A percentile compares a stretch with the other conserved stretches of the same genome.
Evolutionary conservation across 2,888 invertebrate species (phyloP).

Genomic region (Blastobasis lacticolella): DNA sequence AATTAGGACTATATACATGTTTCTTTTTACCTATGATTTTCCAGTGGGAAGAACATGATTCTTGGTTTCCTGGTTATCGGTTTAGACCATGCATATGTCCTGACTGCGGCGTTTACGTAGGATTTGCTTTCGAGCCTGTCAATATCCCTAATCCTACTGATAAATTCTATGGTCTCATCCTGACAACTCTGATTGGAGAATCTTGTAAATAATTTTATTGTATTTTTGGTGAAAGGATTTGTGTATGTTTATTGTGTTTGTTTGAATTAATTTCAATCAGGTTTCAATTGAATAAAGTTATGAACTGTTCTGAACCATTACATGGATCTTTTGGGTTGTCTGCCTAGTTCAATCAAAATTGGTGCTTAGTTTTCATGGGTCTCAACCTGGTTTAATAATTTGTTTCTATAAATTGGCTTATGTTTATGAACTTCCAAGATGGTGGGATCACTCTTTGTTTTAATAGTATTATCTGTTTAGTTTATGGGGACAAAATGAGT

Average conservation of each 20-base stretch:
- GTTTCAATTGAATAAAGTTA: too few relatives aligned
- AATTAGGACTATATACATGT: neutral
- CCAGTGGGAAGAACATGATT: conserved; percentile 67
- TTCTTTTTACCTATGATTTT: conserved; percentile 19
- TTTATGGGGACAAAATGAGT: too few relatives aligned
- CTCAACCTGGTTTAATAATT: too few relatives aligned
- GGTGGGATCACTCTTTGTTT: too few relatives aligned
- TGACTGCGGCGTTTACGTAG: conserved; percentile 70
- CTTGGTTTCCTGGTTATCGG: conserved; percentile 75
- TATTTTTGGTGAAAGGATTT: neutral
- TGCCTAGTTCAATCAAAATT: too few relatives aligned
- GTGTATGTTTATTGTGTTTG: neutral
- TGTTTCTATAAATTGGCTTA: too few relatives aligned
- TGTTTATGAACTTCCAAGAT: too few relatives aligned
- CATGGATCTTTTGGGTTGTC: too few relatives aligned
- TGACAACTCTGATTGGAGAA: conserved; percentile 41
- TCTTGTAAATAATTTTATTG: conserved; percentile 40
- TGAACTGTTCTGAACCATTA: too few relatives aligned
- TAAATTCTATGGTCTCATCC: conserved; percentile 39
- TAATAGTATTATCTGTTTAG: too few relatives aligned
- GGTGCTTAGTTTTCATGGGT: too few relatives aligned
- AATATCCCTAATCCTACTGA: conserved; percentile 18
- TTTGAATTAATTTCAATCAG: neutral
- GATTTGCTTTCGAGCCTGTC: conserved; percentile 70
- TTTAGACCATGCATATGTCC: conserved; percentile 75